Percentiles rank a stretch among this genome's conserved stretches.
Evolutionary conservation across 2,888 invertebrate genomes (phyloP).

Genomic region (Cyaniris semiargus): DNA sequence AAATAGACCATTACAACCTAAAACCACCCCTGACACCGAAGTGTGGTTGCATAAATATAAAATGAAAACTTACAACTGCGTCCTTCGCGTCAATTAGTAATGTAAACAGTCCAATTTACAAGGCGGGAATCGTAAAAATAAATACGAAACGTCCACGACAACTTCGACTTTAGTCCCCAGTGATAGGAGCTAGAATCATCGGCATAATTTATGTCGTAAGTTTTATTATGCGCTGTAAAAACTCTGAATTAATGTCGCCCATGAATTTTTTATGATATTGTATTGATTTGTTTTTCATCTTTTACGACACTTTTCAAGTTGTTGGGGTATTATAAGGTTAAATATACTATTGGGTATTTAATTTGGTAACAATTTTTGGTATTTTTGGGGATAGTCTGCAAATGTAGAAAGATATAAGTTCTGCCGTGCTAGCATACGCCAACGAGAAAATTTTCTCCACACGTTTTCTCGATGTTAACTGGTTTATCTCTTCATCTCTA

Average conservation of each 20-base stretch:
- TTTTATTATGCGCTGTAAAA: slow-evolving; percentile 43
- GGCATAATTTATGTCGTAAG: slow-evolving; percentile 33
- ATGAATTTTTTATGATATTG: slow-evolving; percentile 37
- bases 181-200: not conserved
- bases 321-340: not conserved
- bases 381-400: no score
- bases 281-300: slow-evolving; percentile 18
- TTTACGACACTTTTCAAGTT: not conserved
- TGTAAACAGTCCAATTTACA: slow-evolving; percentile 39
- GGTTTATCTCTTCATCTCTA: no score
- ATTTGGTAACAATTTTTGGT: not conserved
- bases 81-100: slow-evolving; percentile 40
- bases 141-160: not conserved
- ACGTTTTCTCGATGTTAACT: no score
- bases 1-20: not conserved
- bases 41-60: slow-evolving; percentile 10
- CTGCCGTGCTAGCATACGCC: no score
- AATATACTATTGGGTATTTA: not conserved
- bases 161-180: slow-evolving; percentile 1
- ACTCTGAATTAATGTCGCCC: slow-evolving; percentile 35
- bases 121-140: slow-evolving; percentile 33
- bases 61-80: slow-evolving; percentile 33
- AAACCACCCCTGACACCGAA: not conserved
- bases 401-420: no score
- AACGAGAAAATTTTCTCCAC: no score